These are phyloP conservation scores for Troides helena DNA, from an alignment of 2,888 invertebrate species.

Conservation along the genomic window DNA sequence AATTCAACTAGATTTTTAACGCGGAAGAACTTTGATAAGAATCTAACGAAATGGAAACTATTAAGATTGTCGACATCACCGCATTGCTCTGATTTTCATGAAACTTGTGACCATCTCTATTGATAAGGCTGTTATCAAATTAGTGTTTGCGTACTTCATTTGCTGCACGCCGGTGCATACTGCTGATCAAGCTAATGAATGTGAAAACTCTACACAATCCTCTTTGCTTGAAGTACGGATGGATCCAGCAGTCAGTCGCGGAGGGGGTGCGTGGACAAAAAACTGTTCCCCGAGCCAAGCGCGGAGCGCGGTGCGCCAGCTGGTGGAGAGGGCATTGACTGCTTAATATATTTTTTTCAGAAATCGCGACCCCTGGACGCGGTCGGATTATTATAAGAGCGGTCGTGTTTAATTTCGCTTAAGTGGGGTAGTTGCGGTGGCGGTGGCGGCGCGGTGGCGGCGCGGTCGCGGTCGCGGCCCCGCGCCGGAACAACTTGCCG, in stretches of 20 bases:
- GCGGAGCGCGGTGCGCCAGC: conserved; percentile 61
- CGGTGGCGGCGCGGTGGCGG: neutral
- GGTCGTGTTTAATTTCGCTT: conserved; percentile 56
- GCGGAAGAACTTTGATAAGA: too few relatives aligned
- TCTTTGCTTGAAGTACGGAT: too few relatives aligned
- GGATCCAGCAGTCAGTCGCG: conserved; percentile 30
- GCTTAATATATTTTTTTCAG: conserved; percentile 54
- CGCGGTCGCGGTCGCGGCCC: conserved; percentile 39
- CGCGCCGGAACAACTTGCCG: neutral
- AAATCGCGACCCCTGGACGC: conserved; percentile 73
- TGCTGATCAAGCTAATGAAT: too few relatives aligned
- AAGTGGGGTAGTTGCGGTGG: conserved; percentile 56
- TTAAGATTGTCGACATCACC: too few relatives aligned
- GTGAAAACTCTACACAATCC: too few relatives aligned
- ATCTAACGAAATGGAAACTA: too few relatives aligned
- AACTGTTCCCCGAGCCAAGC: conserved; percentile 34
- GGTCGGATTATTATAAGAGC: conserved; percentile 57
- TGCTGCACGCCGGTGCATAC: too few relatives aligned
- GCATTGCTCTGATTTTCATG: too few relatives aligned
- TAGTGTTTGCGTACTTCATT: too few relatives aligned
- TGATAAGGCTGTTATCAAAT: too few relatives aligned
- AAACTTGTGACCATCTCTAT: too few relatives aligned
- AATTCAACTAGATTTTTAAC: too few relatives aligned
- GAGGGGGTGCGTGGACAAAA: conserved; percentile 52
- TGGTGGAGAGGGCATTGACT: conserved; percentile 73